phyloP scores from a whole-genome alignment of 2,888 invertebrate genomes.

The Thera britannica region DNA sequence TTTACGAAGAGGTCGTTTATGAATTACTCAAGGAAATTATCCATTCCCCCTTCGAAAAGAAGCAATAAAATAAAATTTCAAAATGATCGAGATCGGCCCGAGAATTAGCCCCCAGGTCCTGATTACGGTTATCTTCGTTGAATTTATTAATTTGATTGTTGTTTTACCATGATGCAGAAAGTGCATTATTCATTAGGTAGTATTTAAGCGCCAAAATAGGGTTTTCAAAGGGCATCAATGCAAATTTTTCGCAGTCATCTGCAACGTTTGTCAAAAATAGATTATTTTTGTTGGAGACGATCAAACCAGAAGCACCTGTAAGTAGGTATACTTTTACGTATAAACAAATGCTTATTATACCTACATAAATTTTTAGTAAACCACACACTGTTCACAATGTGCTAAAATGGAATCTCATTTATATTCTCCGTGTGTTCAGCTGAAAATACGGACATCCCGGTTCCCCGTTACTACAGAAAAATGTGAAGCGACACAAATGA shows the following conservation, averaged over 20 bases:
- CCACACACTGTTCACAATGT: slow-evolving; percentile 41
- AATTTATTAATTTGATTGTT: slow-evolving; percentile 1
- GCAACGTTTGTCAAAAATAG: background rate
- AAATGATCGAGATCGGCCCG: too few species aligned
- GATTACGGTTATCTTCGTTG: slow-evolving; percentile 7
- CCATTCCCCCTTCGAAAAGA: too few species aligned
- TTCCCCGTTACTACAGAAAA: background rate
- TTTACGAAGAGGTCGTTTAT: too few species aligned
- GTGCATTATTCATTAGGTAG: background rate
- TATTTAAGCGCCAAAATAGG: slow-evolving; percentile 11
- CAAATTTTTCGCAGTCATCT: slow-evolving; percentile 22
- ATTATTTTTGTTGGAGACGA: too few species aligned
- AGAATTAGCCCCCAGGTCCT: background rate
- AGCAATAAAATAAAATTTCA: too few species aligned
- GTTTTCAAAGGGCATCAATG: slow-evolving; percentile 10
- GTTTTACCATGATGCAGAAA: background rate
- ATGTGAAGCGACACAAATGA: slow-evolving; percentile 49
- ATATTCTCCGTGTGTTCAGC: slow-evolving; percentile 51
- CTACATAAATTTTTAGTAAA: background rate
- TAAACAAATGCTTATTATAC: background rate
- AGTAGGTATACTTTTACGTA: background rate
- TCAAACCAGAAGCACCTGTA: too few species aligned
- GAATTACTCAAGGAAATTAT: too few species aligned
- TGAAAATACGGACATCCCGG: slow-evolving; percentile 3
- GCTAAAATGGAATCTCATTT: slow-evolving; percentile 54